A percentile compares a stretch with the other conserved stretches of the same genome.
Conservation (phyloP, 2,797 vertebrate genomes). For the Parambassis ranga region DNA sequence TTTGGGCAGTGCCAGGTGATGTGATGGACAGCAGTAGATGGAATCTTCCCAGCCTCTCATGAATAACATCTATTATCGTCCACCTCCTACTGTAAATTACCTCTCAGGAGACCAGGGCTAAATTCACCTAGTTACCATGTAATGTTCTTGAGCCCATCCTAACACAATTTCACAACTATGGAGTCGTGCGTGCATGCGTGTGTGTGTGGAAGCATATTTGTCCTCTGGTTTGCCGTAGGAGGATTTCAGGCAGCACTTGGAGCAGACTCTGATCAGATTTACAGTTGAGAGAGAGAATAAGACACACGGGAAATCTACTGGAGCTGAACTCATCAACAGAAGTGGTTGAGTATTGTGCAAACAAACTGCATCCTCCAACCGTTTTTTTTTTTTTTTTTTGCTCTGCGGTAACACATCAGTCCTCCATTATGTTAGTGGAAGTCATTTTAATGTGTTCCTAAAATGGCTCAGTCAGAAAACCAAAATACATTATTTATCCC, state of each 20-base stretch:
- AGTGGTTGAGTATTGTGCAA: constrained; percentile 33
- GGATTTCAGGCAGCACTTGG: constrained; percentile 44
- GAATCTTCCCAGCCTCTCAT: constrained; percentile 4
- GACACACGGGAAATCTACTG: constrained; percentile 55
- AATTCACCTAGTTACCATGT: constrained; percentile 25
- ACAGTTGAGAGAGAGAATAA: constrained; percentile 44
- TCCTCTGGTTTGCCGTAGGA: constrained; percentile 35
- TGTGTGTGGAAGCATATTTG: constrained; percentile 30
- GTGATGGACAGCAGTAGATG: constrained; percentile 32
- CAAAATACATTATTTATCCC: constrained; percentile 57
- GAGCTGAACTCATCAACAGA: constrained; percentile 43
- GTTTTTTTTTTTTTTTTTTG: too few species aligned
- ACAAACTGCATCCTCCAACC: constrained; percentile 31
- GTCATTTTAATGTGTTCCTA: constrained; percentile 39
- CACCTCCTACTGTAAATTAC: constrained; percentile 22
- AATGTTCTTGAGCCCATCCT: constrained; percentile 17
- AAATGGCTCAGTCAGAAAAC: constrained; percentile 35
- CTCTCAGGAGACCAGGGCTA: background rate
- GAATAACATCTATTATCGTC: constrained; percentile 27
- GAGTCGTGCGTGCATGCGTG: constrained; percentile 6
- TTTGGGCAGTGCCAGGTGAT: constrained; percentile 21
- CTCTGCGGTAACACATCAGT: constrained; percentile 26
- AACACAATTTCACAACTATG: constrained; percentile 21
- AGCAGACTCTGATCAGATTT: constrained; percentile 58
- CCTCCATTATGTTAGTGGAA: constrained; percentile 26